Conservation (phyloP, 2,888 invertebrate genomes). For the Amiota mariae region DNA sequence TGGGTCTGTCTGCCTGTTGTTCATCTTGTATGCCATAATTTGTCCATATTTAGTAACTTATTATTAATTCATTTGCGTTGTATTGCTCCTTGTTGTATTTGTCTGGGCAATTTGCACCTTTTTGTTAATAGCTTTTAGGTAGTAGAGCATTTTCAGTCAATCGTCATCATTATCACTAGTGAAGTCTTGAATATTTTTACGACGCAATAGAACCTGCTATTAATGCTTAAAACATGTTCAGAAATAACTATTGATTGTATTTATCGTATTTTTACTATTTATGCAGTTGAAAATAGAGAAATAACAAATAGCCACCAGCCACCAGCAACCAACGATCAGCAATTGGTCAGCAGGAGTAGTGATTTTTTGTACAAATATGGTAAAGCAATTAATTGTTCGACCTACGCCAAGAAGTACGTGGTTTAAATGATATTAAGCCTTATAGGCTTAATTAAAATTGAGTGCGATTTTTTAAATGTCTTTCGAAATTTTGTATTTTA, state of each 20-base stretch:
- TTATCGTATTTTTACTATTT: no score
- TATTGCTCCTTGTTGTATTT: constrained; percentile 43
- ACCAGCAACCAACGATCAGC: not conserved
- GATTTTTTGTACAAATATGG: not conserved
- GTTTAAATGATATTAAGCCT: not conserved
- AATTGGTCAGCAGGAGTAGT: not conserved
- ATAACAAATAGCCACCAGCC: not conserved
- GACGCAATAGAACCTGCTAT: constrained; percentile 33
- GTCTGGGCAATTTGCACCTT: constrained; percentile 61
- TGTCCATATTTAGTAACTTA: constrained; percentile 22
- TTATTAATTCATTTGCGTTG: constrained; percentile 28
- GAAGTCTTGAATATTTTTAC: constrained; percentile 26
- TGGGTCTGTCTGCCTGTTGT: no score
- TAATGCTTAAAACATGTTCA: constrained; percentile 57
- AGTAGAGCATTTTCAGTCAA: not conserved
- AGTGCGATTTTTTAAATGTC: not conserved
- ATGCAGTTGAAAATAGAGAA: constrained; percentile 44
- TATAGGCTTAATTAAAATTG: constrained; percentile 20
- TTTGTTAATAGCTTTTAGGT: constrained; percentile 53
- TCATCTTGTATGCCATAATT: not conserved
- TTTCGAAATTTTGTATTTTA: no score
- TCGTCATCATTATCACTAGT: not conserved
- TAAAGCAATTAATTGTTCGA: constrained; percentile 1
- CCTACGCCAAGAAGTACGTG: constrained; percentile 8
- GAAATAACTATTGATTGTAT: constrained; percentile 35